Evolutionary conservation across 2,888 invertebrate genomes (phyloP), one percentile per base, ranked within the genome.

Genomic region (Halocaridina rubra): DNA sequence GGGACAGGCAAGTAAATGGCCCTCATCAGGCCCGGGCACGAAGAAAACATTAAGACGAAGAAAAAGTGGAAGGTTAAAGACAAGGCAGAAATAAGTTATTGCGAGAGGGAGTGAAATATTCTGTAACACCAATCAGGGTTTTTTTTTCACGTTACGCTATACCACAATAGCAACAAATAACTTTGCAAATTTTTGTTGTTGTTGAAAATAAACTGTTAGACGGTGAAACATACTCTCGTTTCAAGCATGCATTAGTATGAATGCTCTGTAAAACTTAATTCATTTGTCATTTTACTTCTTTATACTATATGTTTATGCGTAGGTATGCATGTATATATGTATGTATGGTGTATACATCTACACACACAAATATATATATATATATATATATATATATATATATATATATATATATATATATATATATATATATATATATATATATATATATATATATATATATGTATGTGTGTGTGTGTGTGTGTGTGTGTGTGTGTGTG

Each of bases 401-500:
- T 10, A 59, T 59, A 59, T 59, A 59, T 10, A 59, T 59, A 59
- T 10, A 59, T 59, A 59, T 10, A 59, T 59, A 59, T 10, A 59
- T 59, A 59, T 59, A 59, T 59, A 59, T 59, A 59, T 59, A 59
- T 59, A 59, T 59, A 59, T 59, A 59, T 59, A 59, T 59, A 59
- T 59, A 59, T 59, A 59, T 59, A 59, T 59, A 59, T 59, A 59
- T 59, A 59, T 59, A 59, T 59, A 59, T 59, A 59, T 13, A 46
- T 61, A 19, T 27, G 16, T 7, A 61, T 24, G 22, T 3, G 3
- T 13, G 61, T 19, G 3, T 19, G 22, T 3, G 3, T 61, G 3
- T 61, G 61, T 7, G n/a, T 61, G 1, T 61, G 8, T 61, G 13
- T 16, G 61, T 16, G 61, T 61, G 61, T 61, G 61, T 61, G 61